These are phyloP conservation scores for Mus minutoides DNA, from an alignment of 2,797 vertebrate species.

Conservation along the genomic window DNA sequence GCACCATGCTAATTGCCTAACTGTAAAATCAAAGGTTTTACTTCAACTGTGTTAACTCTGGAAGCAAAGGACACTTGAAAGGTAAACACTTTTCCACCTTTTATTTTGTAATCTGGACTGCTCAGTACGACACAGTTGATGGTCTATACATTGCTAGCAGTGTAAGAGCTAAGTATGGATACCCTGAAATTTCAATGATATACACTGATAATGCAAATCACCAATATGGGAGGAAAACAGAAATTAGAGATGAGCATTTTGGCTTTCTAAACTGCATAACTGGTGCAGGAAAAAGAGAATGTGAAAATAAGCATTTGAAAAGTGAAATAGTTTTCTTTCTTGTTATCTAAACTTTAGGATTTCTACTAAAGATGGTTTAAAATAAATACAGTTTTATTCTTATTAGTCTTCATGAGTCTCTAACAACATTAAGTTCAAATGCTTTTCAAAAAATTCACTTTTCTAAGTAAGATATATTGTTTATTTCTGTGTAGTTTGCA, in stretches of 20 bases:
- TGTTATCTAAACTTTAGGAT: not conserved
- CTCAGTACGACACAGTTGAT: conserved; percentile 65
- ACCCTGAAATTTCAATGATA: conserved; percentile 59
- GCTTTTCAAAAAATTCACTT: not conserved
- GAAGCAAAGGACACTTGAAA: conserved; percentile 68
- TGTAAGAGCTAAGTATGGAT: not conserved
- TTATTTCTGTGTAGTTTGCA: not conserved
- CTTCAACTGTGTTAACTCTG: conserved; percentile 69
- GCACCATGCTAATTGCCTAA: conserved; percentile 19
- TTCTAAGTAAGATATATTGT: not conserved
- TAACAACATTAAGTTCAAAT: not conserved
- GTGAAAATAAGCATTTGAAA: not conserved
- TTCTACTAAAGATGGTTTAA: not conserved
- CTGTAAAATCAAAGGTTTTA: conserved; percentile 62
- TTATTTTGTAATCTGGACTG: not conserved
- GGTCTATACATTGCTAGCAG: not conserved
- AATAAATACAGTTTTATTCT: not conserved
- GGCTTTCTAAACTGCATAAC: not conserved
- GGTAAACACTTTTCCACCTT: not conserved
- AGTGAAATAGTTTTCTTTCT: not conserved
- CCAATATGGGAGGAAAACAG: not conserved
- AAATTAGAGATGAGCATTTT: conserved; percentile 30
- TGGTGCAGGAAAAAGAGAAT: conserved; percentile 24
- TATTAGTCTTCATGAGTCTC: not conserved
- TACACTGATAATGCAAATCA: conserved; percentile 66